These are phyloP conservation scores for Drosophila picticornis DNA, from an alignment of 2,888 invertebrate species.

Conservation along the genomic window DNA sequence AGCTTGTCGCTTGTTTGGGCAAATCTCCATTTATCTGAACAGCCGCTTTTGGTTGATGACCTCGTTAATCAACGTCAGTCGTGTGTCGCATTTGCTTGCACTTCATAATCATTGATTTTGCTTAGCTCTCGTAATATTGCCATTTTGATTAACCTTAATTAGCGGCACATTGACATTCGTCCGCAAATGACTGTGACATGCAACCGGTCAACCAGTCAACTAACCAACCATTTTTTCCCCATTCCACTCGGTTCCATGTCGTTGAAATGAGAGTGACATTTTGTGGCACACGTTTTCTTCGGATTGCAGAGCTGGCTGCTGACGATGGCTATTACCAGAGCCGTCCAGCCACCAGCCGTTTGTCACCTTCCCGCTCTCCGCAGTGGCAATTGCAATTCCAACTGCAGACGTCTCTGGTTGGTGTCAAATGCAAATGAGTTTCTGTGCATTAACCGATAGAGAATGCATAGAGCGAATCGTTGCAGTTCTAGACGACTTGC, in stretches of 20 bases:
- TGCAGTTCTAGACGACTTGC: background rate
- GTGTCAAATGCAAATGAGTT: slow-evolving; percentile 77
- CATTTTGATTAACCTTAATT: slow-evolving; percentile 80
- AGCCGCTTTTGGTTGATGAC: slow-evolving; percentile 56
- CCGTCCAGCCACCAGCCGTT: slow-evolving; percentile 1
- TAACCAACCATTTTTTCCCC: background rate
- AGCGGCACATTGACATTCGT: slow-evolving; percentile 73
- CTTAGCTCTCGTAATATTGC: slow-evolving; percentile 38
- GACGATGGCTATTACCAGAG: slow-evolving; percentile 40
- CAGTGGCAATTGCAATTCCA: slow-evolving; percentile 31
- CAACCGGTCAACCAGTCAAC: slow-evolving; percentile 39
- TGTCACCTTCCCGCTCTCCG: slow-evolving; percentile 7
- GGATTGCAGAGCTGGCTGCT: slow-evolving; percentile 11
- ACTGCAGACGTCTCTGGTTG: slow-evolving; percentile 43
- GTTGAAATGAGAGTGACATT: slow-evolving; percentile 74
- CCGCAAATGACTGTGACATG: slow-evolving; percentile 54
- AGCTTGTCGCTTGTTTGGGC: slow-evolving; percentile 35
- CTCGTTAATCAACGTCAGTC: slow-evolving; percentile 65
- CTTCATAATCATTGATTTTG: slow-evolving; percentile 50
- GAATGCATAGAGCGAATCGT: slow-evolving; percentile 7
- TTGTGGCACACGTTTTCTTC: slow-evolving; percentile 72
- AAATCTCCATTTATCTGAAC: slow-evolving; percentile 35
- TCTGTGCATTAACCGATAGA: slow-evolving; percentile 39
- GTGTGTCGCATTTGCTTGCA: slow-evolving; percentile 43
- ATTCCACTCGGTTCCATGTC: slow-evolving; percentile 27